Base-by-base conservation (phyloP, 1,140 invertebrate genomes). In the Lutraria rhynchaena region DNA sequence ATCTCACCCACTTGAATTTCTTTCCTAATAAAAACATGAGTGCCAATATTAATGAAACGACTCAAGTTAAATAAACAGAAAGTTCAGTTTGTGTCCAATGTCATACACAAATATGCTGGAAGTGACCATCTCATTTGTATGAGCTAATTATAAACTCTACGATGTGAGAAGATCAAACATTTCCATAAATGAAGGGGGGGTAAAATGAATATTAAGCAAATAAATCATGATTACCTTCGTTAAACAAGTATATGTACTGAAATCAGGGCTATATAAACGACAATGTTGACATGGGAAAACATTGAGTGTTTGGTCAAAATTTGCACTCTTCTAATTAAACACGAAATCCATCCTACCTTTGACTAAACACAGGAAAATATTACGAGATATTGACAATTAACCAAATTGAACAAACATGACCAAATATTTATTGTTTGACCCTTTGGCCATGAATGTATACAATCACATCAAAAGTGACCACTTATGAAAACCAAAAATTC, bases 151-250 rank as follows among this genome's bases (percentile, higher is more conserved):
- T 51, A 57, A 70, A 80, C 67, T 58, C 49, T 46, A 69, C 67
- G n/a, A 80, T 80, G 76, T 80, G 76, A 80, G 76, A 80, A 80
- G 63, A 33, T 55, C 70, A 80, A 80, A 80, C 65, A 80, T 13
- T 35, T 49, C 27, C 27, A 31, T 13, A 70, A 69, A 27, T 49
- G 41, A 70, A n/a, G 27, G 29, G 49, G 65, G 46, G 53, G 63
- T 33, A 80, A 60, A 69, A 63, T 69, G 76, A 80, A 80, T 49
- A 69, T 80, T 37, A 41, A 67, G 31, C 65, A 80, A 80, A 80
- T 60, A 80, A 46, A 4, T 15, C 57, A 55, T 80, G 76, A 70
- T 69, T 80, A 41, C 53, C 76, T 49, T 29, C 4, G 65, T 49
- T 67, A 53, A 80, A 80, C 76, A 80, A 41, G 41, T 44, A 19